Conservation (phyloP, 1,140 invertebrate species). For the Hypothenemus hampei region DNA sequence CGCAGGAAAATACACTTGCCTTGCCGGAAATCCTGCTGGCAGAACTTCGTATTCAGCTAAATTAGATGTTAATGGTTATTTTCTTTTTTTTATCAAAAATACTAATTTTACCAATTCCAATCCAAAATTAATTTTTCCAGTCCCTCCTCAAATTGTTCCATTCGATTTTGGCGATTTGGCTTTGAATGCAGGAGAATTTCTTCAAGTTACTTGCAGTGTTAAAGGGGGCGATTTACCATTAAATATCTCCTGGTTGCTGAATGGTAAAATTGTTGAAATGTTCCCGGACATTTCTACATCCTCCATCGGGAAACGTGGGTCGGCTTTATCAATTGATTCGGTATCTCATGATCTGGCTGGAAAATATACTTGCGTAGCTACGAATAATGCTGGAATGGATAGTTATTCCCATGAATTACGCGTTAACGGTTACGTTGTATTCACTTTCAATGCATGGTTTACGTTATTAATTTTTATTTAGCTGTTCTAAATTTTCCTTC, state of each 20-base stretch:
- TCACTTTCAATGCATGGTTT: background rate
- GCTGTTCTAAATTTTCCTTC: background rate
- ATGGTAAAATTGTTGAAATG: slow-evolving; percentile 47
- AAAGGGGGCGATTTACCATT: slow-evolving; percentile 57
- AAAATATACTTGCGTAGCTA: slow-evolving; percentile 60
- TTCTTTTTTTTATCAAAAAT: background rate
- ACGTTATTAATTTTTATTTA: background rate
- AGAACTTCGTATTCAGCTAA: slow-evolving; percentile 60
- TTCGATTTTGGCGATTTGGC: slow-evolving; percentile 62
- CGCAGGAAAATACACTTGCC: slow-evolving; percentile 73
- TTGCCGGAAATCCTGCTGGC: slow-evolving; percentile 71
- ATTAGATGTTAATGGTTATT: slow-evolving; percentile 57
- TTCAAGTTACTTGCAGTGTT: slow-evolving; percentile 68
- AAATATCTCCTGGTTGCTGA: slow-evolving; percentile 62
- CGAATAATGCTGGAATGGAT: slow-evolving; percentile 61
- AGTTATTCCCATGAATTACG: slow-evolving; percentile 27
- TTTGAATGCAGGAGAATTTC: slow-evolving; percentile 64
- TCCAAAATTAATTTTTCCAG: slow-evolving; percentile 40
- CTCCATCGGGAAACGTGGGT: slow-evolving; percentile 39
- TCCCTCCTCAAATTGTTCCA: slow-evolving; percentile 62
- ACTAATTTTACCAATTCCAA: background rate
- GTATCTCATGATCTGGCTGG: slow-evolving; percentile 62
- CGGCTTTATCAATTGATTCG: slow-evolving; percentile 62
- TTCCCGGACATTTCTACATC: slow-evolving; percentile 25
- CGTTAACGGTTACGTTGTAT: slow-evolving; percentile 33